A percentile compares a stretch with the other conserved stretches of the same genome.
These are phyloP conservation scores for Leucoraja ocellata DNA, from an alignment of 2,797 vertebrate species.

Conservation along the genomic window DNA sequence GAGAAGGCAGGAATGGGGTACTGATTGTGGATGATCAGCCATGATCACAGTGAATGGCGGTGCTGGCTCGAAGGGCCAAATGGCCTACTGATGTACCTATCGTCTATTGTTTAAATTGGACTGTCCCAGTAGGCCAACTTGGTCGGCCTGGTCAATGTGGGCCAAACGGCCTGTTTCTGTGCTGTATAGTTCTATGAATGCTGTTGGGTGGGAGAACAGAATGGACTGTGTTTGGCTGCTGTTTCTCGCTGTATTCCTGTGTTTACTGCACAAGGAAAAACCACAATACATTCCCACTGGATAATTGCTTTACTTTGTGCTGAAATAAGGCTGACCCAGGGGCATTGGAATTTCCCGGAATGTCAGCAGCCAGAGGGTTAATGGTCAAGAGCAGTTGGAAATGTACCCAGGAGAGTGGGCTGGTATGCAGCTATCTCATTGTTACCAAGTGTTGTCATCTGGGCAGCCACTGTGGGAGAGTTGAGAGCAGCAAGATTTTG, in stretches of 20 bases:
- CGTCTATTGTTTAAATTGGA: too few relatives aligned
- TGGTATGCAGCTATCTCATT: slow-evolving; percentile 34
- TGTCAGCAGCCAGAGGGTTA: slow-evolving; percentile 11
- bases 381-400: background rate
- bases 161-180: too few relatives aligned
- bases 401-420: slow-evolving; percentile 22
- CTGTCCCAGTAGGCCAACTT: too few relatives aligned
- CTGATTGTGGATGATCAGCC: too few relatives aligned
- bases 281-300: background rate
- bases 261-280: background rate
- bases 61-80: too few relatives aligned
- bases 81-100: too few relatives aligned
- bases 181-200: too few relatives aligned
- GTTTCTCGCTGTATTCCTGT: background rate
- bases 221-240: background rate
- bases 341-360: background rate
- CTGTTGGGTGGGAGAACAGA: too few relatives aligned
- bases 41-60: too few relatives aligned
- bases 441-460: slow-evolving; percentile 27
- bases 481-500: background rate
- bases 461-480: slow-evolving; percentile 24
- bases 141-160: too few relatives aligned
- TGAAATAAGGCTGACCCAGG: background rate
- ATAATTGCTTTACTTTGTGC: background rate
- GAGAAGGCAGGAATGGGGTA: too few relatives aligned